Evolutionary conservation across 2,113 vertebrate species (phyloP).

Genomic region (Trogon surrucura): DNA sequence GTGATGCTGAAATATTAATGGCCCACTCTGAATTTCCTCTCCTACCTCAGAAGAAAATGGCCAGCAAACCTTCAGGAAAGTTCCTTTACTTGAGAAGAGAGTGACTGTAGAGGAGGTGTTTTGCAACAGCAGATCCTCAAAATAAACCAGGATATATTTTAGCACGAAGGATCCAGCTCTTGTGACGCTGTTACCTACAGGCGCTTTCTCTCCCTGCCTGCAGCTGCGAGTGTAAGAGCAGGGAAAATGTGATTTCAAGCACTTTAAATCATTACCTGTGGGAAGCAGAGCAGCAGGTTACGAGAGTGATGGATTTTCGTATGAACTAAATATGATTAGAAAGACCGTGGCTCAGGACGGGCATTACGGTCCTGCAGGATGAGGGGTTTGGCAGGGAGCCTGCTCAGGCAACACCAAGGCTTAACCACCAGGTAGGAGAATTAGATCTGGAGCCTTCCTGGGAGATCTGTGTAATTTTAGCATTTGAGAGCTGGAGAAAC

Average conservation of each 20-base stretch:
- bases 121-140: not conserved
- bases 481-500: not conserved
- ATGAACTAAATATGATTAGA: too few species aligned
- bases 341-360: not conserved
- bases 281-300: not conserved
- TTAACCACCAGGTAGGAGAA: not conserved
- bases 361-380: not conserved
- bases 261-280: not conserved
- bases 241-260: not conserved
- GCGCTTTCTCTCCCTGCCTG: not conserved
- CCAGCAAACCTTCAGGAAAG: not conserved
- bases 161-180: not conserved
- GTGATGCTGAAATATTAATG: not conserved
- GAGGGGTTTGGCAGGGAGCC: not conserved
- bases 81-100: not conserved
- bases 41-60: not conserved
- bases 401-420: not conserved
- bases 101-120: not conserved
- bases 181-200: not conserved
- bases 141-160: fast-evolving
- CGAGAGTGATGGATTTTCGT: not conserved
- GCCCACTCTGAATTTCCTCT: not conserved
- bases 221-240: not conserved
- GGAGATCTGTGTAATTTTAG: fast-evolving
- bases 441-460: not conserved